These are phyloP conservation scores for Portevinia maculata DNA, from an alignment of 2,888 invertebrate species.

Conservation along the genomic window DNA sequence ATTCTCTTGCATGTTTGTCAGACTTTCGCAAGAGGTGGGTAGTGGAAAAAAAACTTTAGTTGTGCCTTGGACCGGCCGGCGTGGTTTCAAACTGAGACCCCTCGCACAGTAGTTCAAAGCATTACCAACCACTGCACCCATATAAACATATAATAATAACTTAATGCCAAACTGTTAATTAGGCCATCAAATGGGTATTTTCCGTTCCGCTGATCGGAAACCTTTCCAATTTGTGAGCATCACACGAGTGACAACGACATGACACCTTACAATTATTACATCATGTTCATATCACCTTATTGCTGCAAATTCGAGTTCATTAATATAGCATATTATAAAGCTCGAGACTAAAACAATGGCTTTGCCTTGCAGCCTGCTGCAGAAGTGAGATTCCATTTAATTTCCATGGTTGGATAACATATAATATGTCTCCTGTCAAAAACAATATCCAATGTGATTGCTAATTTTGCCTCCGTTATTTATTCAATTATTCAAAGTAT, in stretches of 20 bases:
- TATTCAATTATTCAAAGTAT: constrained; percentile 65
- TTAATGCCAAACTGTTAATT: constrained; percentile 15
- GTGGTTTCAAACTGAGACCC: too few species aligned
- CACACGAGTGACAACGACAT: constrained; percentile 9
- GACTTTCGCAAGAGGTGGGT: too few species aligned
- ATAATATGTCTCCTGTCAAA: constrained; percentile 52
- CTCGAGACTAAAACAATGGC: constrained; percentile 29
- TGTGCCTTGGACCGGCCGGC: too few species aligned
- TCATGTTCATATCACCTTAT: constrained; percentile 8
- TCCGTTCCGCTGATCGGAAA: neutral
- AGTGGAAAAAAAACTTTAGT: too few species aligned
- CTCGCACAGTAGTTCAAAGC: too few species aligned
- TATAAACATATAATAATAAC: too few species aligned
- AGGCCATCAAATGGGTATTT: constrained; percentile 3
- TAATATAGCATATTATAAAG: constrained; percentile 36
- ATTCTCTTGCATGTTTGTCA: too few species aligned
- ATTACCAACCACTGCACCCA: too few species aligned
- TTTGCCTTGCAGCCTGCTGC: neutral
- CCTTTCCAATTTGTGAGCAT: neutral
- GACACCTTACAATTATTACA: constrained; percentile 28
- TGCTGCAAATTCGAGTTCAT: neutral
- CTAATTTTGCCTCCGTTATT: constrained; percentile 52
- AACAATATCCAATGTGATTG: constrained; percentile 44
- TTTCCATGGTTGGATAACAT: constrained; percentile 61
- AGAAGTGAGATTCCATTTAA: constrained; percentile 30